Conservation (phyloP, 2,888 invertebrate genomes). For the Melolontha melolontha region DNA sequence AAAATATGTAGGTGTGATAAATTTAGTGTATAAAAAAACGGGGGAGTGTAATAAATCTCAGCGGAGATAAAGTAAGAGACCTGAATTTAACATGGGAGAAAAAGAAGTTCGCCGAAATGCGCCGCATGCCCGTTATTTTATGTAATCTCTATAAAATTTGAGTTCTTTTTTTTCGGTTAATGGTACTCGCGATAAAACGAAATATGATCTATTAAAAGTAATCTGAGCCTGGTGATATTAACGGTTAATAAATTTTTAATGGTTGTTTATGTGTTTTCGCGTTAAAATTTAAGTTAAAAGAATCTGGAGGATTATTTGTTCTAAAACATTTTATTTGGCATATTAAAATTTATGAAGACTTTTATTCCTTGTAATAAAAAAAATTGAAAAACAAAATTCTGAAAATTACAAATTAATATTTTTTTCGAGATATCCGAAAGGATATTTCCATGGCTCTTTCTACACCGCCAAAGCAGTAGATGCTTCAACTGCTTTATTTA, state of each 20-base stretch:
- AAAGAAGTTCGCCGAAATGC: constrained; percentile 31
- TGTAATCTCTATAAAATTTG: constrained; percentile 37
- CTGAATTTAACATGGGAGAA: constrained; percentile 32
- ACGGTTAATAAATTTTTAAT: constrained; percentile 20
- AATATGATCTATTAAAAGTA: constrained; percentile 35
- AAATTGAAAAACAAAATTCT: no score
- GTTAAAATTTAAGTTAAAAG: no score
- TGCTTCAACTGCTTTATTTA: no score
- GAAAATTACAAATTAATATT: no score
- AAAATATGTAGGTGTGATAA: constrained; percentile 36
- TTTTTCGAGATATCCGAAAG: no score
- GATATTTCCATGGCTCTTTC: no score
- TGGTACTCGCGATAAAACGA: constrained; percentile 24
- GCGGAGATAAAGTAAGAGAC: constrained; percentile 27
- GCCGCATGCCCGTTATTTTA: constrained; percentile 14
- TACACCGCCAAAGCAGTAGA: no score
- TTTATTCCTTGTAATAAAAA: no score
- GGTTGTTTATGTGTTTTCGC: no score
- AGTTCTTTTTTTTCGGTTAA: constrained; percentile 14
- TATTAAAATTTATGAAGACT: no score
- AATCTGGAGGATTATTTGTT: no score
- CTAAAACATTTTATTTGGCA: no score
- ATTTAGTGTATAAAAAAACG: constrained; percentile 34
- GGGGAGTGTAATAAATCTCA: constrained; percentile 27
- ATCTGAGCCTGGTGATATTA: constrained; percentile 34